These are phyloP conservation scores for Heteromyza rotundicornis DNA, from an alignment of 2,888 invertebrate genomes.

Conservation along the genomic window DNA sequence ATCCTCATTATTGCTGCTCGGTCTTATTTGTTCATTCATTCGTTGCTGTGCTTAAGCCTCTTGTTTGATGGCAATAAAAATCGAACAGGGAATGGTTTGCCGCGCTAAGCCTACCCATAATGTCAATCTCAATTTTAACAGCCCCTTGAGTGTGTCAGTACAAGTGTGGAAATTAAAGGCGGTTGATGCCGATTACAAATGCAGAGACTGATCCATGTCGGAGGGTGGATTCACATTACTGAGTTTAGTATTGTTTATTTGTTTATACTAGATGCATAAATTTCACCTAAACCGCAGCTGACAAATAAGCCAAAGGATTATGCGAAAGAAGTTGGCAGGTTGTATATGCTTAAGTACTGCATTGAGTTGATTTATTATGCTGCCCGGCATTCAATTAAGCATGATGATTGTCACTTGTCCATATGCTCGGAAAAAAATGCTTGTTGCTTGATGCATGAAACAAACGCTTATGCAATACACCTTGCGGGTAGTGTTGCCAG, in stretches of 20 bases:
- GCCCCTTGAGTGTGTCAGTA: constrained; percentile 57
- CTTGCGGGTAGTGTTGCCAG: too few relatives aligned
- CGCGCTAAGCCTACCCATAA: constrained; percentile 41
- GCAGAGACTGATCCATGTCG: constrained; percentile 33
- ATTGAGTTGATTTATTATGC: constrained; percentile 61
- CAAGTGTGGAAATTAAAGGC: constrained; percentile 59
- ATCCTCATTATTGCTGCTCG: constrained; percentile 19
- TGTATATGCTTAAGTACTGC: constrained; percentile 51
- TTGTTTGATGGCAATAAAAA: constrained; percentile 58
- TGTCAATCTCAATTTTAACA: constrained; percentile 50
- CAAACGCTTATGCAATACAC: too few relatives aligned
- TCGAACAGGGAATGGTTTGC: constrained; percentile 34
- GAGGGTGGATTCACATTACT: constrained; percentile 16
- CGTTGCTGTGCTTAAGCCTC: constrained; percentile 50
- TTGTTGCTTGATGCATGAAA: too few relatives aligned
- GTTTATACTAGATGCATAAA: constrained; percentile 30
- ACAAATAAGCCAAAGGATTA: constrained; percentile 47
- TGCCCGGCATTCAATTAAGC: constrained; percentile 58
- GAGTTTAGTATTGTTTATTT: constrained; percentile 50
- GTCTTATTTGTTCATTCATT: constrained; percentile 43
- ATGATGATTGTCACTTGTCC: constrained; percentile 61
- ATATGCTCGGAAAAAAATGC: constrained; percentile 55
- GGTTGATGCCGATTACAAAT: constrained; percentile 40
- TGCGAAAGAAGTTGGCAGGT: constrained; percentile 38
- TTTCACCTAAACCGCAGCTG: constrained; percentile 43